phyloP scores from a whole-genome alignment of 2,113 vertebrate genomes.

The Sakesphorus luctuosus region DNA sequence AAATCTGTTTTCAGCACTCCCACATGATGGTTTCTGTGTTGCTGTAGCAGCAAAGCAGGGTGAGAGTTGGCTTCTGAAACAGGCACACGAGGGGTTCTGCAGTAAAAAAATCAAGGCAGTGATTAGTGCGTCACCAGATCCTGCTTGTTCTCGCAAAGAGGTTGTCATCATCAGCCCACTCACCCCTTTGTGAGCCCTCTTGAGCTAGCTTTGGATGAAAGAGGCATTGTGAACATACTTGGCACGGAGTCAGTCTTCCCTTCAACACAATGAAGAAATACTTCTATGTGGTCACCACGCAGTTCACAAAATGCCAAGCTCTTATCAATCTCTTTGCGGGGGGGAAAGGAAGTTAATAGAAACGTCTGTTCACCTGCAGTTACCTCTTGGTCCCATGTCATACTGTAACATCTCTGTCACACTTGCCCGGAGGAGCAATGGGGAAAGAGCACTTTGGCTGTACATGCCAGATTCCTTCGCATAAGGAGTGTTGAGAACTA shows the following conservation, averaged over 20 bases:
- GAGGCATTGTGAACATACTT: neutral
- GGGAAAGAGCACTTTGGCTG: neutral
- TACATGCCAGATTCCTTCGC: neutral
- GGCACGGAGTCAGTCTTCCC: neutral
- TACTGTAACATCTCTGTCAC: neutral
- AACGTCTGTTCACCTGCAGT: neutral
- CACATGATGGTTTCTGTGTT: neutral
- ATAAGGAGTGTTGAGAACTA: neutral
- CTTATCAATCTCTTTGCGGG: neutral
- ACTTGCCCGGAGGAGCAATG: neutral
- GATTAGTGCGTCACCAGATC: constrained; percentile 18
- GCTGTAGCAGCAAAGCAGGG: constrained; percentile 19
- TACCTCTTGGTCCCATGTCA: neutral
- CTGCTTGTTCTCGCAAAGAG: neutral
- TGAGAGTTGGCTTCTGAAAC: neutral
- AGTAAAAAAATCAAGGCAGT: neutral
- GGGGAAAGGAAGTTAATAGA: neutral
- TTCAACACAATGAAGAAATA: neutral
- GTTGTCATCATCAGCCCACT: constrained; percentile 25
- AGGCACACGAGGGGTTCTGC: neutral
- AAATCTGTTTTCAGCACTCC: neutral
- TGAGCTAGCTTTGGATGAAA: neutral
- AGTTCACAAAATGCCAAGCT: neutral
- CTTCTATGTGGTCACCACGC: neutral
- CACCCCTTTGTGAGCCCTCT: neutral